Evolutionary conservation across 2,888 invertebrate genomes (phyloP), one percentile per base, ranked within the genome.

Genomic region (Pollenia amentaria): DNA sequence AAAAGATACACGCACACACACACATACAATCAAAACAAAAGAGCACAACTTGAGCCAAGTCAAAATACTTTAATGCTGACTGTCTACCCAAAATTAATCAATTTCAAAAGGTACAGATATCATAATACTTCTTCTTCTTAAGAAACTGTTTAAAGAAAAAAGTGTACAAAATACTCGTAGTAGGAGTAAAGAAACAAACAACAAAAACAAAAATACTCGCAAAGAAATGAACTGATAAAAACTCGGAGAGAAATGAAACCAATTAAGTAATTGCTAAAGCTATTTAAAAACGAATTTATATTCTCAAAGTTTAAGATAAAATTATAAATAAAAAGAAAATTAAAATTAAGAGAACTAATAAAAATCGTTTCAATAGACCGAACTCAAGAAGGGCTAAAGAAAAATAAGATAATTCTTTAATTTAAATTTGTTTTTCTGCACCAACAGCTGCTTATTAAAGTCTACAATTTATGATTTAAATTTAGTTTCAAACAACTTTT

Each of bases 221-320:
- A 62, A 46, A 42, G 57, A 76, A 76, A 18, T 46, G 18, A 65
- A 67, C 38, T 60, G 67, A 75, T 82, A 69, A 77, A 72, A 70
- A 57, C n/a, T 62, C 38, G 21, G 14, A 73, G 75, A 76, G 29
- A 80, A 84, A 84, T 88, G 40, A 88, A 89, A 88, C 90, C 91
- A 91, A 91, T 91, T 91, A 91, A 89, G 89, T 91, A 91, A 91
- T 91, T 91, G 91, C 78, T 78, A 62, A 76, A 76, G 84, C 79
- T 76, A 72, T 82, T 82, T 79, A 75, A 64, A 76, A 82, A 75
- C 18, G 76, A 78, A 73, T 70, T 75, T 48, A 70, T 70, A 51
- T 72, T 57, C 78, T 75, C 38, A 29, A 80, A 72, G 65, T 70
- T 75, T 12, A 80, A 80, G 64, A 77, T 70, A 51, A 67, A 81